A percentile compares a stretch with the other conserved stretches of the same genome.
These are phyloP conservation scores for Strigamia crassipes DNA, from an alignment of 2,888 invertebrate genomes.

Conservation along the genomic window DNA sequence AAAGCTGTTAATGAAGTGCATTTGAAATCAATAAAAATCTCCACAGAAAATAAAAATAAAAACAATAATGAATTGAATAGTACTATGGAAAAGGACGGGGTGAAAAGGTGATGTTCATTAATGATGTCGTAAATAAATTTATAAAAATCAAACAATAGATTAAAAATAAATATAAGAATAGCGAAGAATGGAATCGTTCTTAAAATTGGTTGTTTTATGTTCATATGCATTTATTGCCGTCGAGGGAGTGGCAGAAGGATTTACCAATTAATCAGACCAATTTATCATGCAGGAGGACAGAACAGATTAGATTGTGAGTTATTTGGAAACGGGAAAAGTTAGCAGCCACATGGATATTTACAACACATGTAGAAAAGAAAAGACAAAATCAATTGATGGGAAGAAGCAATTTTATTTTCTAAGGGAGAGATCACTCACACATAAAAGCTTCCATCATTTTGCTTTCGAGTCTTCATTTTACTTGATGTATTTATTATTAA, in stretches of 20 bases:
- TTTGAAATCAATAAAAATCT: conserved; percentile 1
- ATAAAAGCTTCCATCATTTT: not conserved
- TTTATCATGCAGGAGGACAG: conserved; percentile 33
- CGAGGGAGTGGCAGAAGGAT: conserved; percentile 14
- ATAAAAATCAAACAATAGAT: not conserved
- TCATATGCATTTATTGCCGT: not conserved
- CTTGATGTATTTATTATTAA: conserved; percentile 14
- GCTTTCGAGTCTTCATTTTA: not conserved
- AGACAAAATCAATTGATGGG: conserved; percentile 23
- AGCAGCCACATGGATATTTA: not conserved
- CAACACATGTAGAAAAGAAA: conserved; percentile 8
- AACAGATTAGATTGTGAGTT: not conserved
- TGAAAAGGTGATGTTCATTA: not conserved
- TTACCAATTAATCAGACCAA: conserved; percentile 25
- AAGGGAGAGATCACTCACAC: conserved; percentile 4
- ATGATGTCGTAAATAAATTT: conserved; percentile 8
- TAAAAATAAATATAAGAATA: not conserved
- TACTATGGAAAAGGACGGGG: too few relatives aligned
- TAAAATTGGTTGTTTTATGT: not conserved
- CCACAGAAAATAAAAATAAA: too few relatives aligned
- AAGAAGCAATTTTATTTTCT: conserved; percentile 11
- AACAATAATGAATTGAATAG: too few relatives aligned
- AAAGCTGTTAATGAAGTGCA: not conserved
- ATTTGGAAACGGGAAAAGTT: not conserved
- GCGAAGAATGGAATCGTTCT: not conserved